These are phyloP conservation scores for Syncerus caffer DNA, from an alignment of 2,797 vertebrate species.

Conservation along the genomic window DNA sequence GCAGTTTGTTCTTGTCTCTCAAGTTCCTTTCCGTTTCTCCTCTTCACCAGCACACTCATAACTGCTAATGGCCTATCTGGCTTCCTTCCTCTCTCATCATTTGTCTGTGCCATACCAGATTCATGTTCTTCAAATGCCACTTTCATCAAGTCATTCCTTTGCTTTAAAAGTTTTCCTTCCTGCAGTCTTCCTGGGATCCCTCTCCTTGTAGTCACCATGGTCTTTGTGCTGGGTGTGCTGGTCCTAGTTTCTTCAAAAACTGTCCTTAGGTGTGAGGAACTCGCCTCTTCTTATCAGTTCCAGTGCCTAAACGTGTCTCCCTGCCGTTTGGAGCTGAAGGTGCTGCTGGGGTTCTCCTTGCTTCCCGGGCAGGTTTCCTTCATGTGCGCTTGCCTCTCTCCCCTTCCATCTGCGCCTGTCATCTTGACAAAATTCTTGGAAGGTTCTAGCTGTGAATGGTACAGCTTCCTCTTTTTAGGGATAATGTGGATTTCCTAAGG, in stretches of 20 bases:
- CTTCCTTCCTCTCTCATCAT: not conserved
- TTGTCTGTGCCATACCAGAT: not conserved
- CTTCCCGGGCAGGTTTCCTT: not conserved
- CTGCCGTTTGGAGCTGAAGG: not conserved
- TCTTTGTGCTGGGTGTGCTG: not conserved
- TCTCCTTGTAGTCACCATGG: not conserved
- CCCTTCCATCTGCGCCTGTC: fast-evolving
- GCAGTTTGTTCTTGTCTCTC: not conserved
- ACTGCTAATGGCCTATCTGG: not conserved
- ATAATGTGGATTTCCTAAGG: not conserved
- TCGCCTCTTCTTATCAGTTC: not conserved
- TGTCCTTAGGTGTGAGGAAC: not conserved
- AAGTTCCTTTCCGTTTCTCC: not conserved
- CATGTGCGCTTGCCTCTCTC: not conserved
- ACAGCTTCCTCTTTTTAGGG: not conserved
- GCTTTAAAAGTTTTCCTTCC: not conserved
- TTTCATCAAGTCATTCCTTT: not conserved
- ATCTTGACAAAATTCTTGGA: not conserved
- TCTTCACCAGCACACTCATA: not conserved
- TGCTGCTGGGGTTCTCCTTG: not conserved
- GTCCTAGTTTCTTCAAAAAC: not conserved
- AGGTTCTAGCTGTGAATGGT: not conserved
- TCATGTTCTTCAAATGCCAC: not conserved
- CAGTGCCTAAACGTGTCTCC: not conserved
- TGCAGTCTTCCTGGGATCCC: not conserved